Evolutionary conservation across 2,888 invertebrate genomes (phyloP).

Genomic region (Augiades crinisus): DNA sequence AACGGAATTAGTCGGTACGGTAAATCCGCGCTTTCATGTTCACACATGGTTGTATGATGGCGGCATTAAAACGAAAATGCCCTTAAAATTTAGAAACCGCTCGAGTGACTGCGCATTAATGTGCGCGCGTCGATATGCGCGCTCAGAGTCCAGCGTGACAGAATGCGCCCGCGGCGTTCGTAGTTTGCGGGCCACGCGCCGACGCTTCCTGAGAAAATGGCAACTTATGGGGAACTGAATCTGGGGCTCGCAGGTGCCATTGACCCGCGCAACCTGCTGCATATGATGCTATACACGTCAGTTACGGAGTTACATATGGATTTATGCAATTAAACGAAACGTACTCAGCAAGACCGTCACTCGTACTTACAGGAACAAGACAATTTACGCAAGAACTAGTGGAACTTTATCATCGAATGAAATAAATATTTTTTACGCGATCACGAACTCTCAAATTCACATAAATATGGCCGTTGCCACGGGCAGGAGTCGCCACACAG

Average conservation of each 20-base stretch:
- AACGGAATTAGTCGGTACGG: conserved; percentile 2
- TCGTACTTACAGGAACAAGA: too few relatives aligned
- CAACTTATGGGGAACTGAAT: conserved; percentile 78
- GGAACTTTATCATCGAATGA: too few relatives aligned
- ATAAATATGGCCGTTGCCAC: neutral
- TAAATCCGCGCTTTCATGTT: conserved; percentile 1
- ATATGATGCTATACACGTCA: conserved; percentile 65
- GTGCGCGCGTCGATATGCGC: conserved; percentile 70
- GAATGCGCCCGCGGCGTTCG: conserved; percentile 62
- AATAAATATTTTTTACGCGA: neutral
- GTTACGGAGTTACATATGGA: conserved; percentile 44
- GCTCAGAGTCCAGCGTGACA: conserved; percentile 69
- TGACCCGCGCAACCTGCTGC: conserved; percentile 65
- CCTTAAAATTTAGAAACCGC: conserved; percentile 38
- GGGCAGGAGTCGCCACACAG: conserved; percentile 11
- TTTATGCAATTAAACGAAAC: conserved; percentile 34
- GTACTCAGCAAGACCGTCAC: too few relatives aligned
- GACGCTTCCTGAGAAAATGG: conserved; percentile 77
- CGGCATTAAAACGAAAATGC: conserved; percentile 2
- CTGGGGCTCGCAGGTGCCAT: conserved; percentile 71
- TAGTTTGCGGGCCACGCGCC: conserved; percentile 39
- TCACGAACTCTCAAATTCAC: conserved; percentile 1
- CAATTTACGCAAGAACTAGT: too few relatives aligned
- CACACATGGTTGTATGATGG: neutral
- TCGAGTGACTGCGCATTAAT: conserved; percentile 68